Evolutionary conservation across 2,888 invertebrate genomes (phyloP).

Genomic region (Aphelenchoides bicaudatus): DNA sequence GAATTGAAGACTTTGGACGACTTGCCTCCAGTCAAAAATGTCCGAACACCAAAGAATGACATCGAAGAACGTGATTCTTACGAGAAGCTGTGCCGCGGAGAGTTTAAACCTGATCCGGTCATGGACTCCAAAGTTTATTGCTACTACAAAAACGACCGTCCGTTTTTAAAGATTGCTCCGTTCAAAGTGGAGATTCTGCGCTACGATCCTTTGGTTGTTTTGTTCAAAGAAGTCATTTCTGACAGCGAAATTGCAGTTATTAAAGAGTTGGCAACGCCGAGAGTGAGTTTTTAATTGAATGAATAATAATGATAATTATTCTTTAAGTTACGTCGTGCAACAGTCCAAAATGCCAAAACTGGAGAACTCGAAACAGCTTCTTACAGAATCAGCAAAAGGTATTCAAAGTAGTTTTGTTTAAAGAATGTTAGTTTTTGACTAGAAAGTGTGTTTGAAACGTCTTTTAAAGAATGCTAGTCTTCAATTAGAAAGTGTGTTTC

Average conservation of each 20-base stretch:
- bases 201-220: slow-evolving; percentile 50
- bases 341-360: slow-evolving; percentile 66
- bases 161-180: slow-evolving; percentile 55
- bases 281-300: slow-evolving; percentile 66
- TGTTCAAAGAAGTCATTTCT: slow-evolving; percentile 68
- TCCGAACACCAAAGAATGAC: slow-evolving; percentile 32
- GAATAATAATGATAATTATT: neutral
- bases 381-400: slow-evolving; percentile 92
- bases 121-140: slow-evolving; percentile 47
- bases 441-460: slow-evolving; percentile 33
- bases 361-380: slow-evolving; percentile 78
- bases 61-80: slow-evolving; percentile 64
- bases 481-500: too few relatives aligned
- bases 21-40: slow-evolving; percentile 39
- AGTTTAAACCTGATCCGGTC: slow-evolving; percentile 38
- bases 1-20: slow-evolving; percentile 67
- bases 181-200: slow-evolving; percentile 59
- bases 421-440: neutral
- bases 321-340: slow-evolving; percentile 57
- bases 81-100: slow-evolving; percentile 64
- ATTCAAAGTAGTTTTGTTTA: neutral
- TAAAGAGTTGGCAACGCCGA: slow-evolving; percentile 79
- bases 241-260: slow-evolving; percentile 81
- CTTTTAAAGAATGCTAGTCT: too few relatives aligned
- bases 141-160: slow-evolving; percentile 53